Base-by-base conservation (phyloP, 2,888 invertebrate genomes). In the Cremastinae sp. region DNA sequence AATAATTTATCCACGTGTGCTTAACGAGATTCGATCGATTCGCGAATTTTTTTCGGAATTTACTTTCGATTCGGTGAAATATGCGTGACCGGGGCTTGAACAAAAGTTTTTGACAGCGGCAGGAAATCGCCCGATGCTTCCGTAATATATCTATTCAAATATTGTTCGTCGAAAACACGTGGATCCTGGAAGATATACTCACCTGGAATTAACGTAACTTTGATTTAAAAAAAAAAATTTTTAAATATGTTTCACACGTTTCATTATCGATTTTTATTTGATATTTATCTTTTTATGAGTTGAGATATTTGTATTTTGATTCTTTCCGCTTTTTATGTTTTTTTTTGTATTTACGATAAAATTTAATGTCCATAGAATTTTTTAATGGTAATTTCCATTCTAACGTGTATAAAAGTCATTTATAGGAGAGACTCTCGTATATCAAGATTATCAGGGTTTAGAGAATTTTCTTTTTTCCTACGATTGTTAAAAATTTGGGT, bases 91-190 rank as follows among this genome's bases (percentile, higher is more conserved):
- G 61, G 16, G 47, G 18, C 39, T 41, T 9, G 41, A 8, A 9
- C 41, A 41, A 49, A 68, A 66, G 68, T 55, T 68, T 68, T 43
- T 12, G 68, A 74, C 68, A 74, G 68, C 39, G 45, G 35, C 39
- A 55, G 39, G 55, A 66, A 74, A 68, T 68, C 55, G 41, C 55
- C 59, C 35, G 59, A 55, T 55, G 61, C 16, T 61, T 12, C 53
- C 9, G 18, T 47, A 28, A 74, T 68, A 56, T 66, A 74, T 66
- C 56, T 47, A 62, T 66, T 22, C 20, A 53, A 47, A 56, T 71
- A 71, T 64, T 72, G 39, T 43, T 72, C 59, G 22, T 66, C 10
- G 58, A 22, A 16, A 73, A 39, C 53, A 58, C 64, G 58, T 66
- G 56, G 35, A 8, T 39, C 56, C 28, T 12, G 5, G 12, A 5